Evolutionary conservation across 2,888 invertebrate species (phyloP).

Genomic region (Rutpela maculata): DNA sequence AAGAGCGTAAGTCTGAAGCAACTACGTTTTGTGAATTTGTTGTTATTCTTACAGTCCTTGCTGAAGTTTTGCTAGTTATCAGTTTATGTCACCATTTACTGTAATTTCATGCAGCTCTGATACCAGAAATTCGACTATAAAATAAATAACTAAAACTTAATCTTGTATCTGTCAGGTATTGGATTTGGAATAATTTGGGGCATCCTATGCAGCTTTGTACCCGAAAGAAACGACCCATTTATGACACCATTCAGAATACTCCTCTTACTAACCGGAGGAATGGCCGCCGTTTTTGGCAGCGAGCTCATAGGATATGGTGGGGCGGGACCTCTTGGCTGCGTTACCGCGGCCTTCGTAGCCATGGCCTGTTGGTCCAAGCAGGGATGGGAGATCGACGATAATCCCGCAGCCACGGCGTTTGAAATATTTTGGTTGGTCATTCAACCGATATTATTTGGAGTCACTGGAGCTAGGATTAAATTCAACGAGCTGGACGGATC

Average conservation of each 20-base stretch:
- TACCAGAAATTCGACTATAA: background rate
- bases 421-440: constrained; percentile 97
- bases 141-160: background rate
- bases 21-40: too few relatives aligned
- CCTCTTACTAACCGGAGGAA: constrained; percentile 86
- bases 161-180: constrained; percentile 47
- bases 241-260: constrained; percentile 84
- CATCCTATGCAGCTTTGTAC: constrained; percentile 86
- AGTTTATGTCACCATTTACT: too few relatives aligned
- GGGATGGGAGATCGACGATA: constrained; percentile 91
- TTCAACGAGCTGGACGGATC: constrained; percentile 83
- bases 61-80: too few relatives aligned
- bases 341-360: constrained; percentile 88
- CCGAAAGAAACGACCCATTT: constrained; percentile 88
- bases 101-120: too few relatives aligned
- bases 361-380: constrained; percentile 88
- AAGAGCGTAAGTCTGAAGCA: too few relatives aligned
- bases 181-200: constrained; percentile 90
- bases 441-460: constrained; percentile 93
- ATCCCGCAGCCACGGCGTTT: constrained; percentile 90
- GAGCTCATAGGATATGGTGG: constrained; percentile 79
- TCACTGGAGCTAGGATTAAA: constrained; percentile 95
- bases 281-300: constrained; percentile 88
- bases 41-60: too few relatives aligned
- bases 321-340: constrained; percentile 88